These are phyloP conservation scores for Lasiurus borealis DNA, from an alignment of 2,113 vertebrate genomes.

Conservation along the genomic window DNA sequence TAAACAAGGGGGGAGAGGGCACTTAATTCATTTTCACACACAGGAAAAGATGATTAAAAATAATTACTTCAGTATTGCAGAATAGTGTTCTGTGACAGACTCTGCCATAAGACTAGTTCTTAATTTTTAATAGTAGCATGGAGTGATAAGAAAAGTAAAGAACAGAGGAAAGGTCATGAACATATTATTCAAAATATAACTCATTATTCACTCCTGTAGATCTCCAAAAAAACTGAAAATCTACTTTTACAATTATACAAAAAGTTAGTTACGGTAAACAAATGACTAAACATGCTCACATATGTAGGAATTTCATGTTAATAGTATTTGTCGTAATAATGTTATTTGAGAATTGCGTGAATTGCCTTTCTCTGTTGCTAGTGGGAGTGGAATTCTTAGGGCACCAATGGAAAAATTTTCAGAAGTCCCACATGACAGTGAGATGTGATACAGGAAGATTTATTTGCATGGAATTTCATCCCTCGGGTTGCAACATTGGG, in stretches of 20 bases:
- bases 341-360: background rate
- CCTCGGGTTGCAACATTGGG: background rate
- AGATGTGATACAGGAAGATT: too few relatives aligned
- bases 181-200: background rate
- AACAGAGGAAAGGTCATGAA: background rate
- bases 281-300: background rate
- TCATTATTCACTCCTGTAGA: background rate
- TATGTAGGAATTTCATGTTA: background rate
- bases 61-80: background rate
- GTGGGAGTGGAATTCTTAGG: too few relatives aligned
- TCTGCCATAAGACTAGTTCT: background rate
- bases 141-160: background rate
- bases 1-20: fast-evolving
- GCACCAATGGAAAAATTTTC: too few relatives aligned
- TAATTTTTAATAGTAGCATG: constrained; percentile 26
- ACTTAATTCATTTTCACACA: background rate
- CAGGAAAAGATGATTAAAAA: background rate
- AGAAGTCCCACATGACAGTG: too few relatives aligned
- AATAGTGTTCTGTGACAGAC: background rate
- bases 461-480: too few relatives aligned
- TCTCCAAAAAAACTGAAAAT: constrained; percentile 1
- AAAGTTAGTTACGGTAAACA: background rate
- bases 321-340: background rate
- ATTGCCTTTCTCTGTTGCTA: too few relatives aligned
- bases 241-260: background rate